phyloP scores from a whole-genome alignment of 2,113 vertebrate species.

The Nesogale talazaci region DNA sequence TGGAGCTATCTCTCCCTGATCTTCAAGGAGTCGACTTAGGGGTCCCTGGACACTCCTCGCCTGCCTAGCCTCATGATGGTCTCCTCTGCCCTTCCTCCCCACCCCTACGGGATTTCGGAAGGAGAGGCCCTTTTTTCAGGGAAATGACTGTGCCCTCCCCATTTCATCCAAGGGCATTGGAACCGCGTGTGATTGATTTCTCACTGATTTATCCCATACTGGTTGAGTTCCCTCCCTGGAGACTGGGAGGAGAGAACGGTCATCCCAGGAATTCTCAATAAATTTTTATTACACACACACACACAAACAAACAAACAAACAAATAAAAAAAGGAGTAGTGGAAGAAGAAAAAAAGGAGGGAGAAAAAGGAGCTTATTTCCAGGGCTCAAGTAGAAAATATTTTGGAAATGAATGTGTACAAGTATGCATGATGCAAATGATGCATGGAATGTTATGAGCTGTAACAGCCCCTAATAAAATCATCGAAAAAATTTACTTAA shows the following conservation, averaged over 20 bases:
- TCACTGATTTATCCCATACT: conserved; percentile 64
- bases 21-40: conserved; percentile 31
- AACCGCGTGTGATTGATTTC: conserved; percentile 71
- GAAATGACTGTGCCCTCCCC: background rate
- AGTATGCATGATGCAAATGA: too few relatives aligned
- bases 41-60: background rate
- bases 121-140: conserved; percentile 6
- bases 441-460: too few relatives aligned
- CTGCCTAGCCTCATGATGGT: conserved; percentile 13
- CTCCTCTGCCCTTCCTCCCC: background rate
- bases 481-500: too few relatives aligned
- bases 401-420: too few relatives aligned
- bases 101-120: conserved; percentile 30
- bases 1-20: conserved; percentile 2
- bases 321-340: too few relatives aligned
- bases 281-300: conserved; percentile 81
- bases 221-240: conserved; percentile 29
- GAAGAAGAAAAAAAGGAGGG: too few relatives aligned
- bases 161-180: conserved; percentile 1
- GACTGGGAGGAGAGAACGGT: conserved; percentile 35
- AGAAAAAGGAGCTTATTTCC: too few relatives aligned
- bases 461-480: too few relatives aligned
- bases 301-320: too few relatives aligned
- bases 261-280: conserved; percentile 78
- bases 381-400: too few relatives aligned